phyloP scores from a whole-genome alignment of 2,797 vertebrate species.

The Pteropus rufus region DNA sequence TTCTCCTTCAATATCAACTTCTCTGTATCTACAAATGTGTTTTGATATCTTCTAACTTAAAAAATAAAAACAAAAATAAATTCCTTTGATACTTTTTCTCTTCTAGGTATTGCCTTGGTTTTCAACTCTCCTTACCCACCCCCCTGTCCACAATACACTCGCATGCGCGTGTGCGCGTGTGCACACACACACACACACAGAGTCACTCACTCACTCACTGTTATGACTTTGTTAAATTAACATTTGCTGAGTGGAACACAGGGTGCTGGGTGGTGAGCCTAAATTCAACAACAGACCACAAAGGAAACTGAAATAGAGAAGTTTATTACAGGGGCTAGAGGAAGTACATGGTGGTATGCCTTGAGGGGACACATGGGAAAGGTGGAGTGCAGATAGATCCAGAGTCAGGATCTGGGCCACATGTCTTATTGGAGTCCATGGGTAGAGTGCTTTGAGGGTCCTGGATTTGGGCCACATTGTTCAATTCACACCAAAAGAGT shows the following conservation, averaged over 20 bases:
- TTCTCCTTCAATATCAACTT: not conserved
- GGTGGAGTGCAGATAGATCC: not conserved
- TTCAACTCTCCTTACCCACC: not conserved
- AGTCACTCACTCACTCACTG: no score
- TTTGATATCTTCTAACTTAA: constrained; percentile 2
- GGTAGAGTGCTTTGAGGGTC: not conserved
- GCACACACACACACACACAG: no score
- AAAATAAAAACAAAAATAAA: not conserved
- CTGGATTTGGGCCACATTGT: not conserved
- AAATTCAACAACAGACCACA: not conserved
- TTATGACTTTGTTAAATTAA: not conserved
- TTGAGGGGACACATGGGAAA: not conserved
- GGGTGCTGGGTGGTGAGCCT: not conserved
- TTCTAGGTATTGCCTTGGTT: not conserved
- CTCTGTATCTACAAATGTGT: not conserved
- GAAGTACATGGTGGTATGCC: not conserved
- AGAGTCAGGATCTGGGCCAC: no score
- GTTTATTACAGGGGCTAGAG: not conserved
- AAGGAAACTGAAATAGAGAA: not conserved
- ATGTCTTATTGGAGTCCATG: not conserved
- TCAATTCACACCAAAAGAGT: not conserved
- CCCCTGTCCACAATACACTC: not conserved
- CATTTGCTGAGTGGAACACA: not conserved
- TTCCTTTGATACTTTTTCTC: not conserved
- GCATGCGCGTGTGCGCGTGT: fast-evolving